phyloP scores from a whole-genome alignment of 2,113 vertebrate genomes.

The Sula dactylatra region DNA sequence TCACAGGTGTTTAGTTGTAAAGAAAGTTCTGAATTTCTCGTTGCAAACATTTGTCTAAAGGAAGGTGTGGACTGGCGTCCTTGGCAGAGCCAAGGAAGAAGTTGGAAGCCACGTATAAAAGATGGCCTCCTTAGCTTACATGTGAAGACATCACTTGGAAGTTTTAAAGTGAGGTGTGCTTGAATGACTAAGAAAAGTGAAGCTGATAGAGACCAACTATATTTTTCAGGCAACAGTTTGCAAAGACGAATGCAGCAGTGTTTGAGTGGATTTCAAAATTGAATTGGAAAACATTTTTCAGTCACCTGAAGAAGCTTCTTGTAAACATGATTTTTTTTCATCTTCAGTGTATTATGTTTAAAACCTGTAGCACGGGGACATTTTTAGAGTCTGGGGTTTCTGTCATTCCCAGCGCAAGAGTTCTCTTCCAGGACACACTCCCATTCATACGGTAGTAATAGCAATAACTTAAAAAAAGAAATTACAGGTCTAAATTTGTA shows the following conservation, averaged over 20 bases:
- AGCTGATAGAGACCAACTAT: neutral
- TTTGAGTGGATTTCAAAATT: neutral
- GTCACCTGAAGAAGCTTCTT: neutral
- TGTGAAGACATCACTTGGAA: neutral
- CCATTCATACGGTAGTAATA: neutral
- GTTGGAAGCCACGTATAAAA: neutral
- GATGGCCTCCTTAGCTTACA: neutral
- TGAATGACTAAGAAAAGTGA: too few species aligned
- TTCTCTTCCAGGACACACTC: neutral
- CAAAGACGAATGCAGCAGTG: neutral
- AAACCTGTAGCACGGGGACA: neutral
- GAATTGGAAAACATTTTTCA: neutral
- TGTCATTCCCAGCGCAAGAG: neutral
- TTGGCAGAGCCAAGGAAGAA: neutral
- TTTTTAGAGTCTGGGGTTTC: neutral
- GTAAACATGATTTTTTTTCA: neutral
- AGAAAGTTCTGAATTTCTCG: neutral
- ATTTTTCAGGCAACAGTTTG: neutral
- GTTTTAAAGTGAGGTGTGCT: neutral
- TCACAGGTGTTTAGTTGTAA: neutral
- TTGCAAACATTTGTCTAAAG: neutral
- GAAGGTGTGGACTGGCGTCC: too few species aligned
- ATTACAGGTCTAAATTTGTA: neutral
- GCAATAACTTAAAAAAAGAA: neutral
- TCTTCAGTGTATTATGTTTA: neutral